These are phyloP conservation scores for Hemibagrus guttatus DNA, from an alignment of 2,797 vertebrate genomes.

Conservation along the genomic window DNA sequence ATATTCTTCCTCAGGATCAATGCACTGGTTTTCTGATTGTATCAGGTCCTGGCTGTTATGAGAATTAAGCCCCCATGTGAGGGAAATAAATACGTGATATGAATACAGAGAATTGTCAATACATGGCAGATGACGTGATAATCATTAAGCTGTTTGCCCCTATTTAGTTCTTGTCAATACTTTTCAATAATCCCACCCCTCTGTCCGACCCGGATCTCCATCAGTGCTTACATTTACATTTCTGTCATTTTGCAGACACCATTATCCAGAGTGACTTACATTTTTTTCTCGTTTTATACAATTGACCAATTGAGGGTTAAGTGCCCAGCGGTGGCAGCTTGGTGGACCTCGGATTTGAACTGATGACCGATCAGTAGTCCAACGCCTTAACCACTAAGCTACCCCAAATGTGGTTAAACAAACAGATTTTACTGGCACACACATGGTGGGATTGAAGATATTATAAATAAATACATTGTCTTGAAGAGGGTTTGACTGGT, in stretches of 20 bases:
- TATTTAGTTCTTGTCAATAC: conserved; percentile 26
- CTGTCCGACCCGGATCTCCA: neutral
- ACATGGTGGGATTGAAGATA: neutral
- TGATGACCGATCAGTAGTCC: too few species aligned
- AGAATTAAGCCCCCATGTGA: neutral
- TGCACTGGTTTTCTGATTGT: neutral
- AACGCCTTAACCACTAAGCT: too few species aligned
- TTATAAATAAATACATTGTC: conserved; percentile 9
- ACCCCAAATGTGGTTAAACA: neutral
- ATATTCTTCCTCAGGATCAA: conserved; percentile 11
- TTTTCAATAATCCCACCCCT: neutral
- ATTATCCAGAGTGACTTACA: too few species aligned
- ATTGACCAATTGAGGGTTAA: too few species aligned
- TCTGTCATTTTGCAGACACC: too few species aligned
- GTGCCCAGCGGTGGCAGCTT: too few species aligned
- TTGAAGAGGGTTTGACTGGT: conserved; percentile 1
- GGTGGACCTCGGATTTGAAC: too few species aligned
- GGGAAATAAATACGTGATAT: neutral
- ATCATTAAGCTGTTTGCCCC: neutral
- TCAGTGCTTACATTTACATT: too few species aligned
- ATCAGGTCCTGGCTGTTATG: conserved; percentile 3
- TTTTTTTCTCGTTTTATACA: too few species aligned
- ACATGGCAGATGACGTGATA: neutral
- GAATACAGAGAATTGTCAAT: neutral
- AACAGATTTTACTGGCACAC: conserved; percentile 9